phyloP scores from a whole-genome alignment of 1,140 invertebrate genomes.

The Cephus cinctus region DNA sequence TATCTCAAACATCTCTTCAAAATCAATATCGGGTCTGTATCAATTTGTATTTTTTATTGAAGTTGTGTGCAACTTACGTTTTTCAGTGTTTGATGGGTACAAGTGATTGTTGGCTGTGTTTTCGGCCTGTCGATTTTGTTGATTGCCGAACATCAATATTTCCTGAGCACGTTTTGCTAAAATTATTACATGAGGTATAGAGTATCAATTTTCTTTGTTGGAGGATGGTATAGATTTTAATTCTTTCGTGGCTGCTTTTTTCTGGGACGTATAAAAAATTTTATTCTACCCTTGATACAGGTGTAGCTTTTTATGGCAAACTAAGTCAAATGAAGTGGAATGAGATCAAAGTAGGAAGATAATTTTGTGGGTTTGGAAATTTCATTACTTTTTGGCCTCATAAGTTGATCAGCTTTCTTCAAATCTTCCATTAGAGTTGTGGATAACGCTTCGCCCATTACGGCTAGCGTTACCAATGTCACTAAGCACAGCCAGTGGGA shows the following conservation, averaged over 20 bases:
- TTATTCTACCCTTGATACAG: too few species aligned
- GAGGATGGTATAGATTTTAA: too few species aligned
- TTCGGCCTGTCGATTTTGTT: slow-evolving; percentile 44
- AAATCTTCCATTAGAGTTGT: slow-evolving; percentile 28
- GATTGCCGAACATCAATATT: slow-evolving; percentile 52
- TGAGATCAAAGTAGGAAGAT: too few species aligned
- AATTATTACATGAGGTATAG: too few species aligned
- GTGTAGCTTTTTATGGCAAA: too few species aligned
- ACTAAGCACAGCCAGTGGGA: slow-evolving; percentile 27
- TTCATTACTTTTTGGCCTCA: slow-evolving; percentile 43
- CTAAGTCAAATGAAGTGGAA: too few species aligned
- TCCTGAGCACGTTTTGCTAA: slow-evolving; percentile 52
- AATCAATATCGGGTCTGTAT: not conserved
- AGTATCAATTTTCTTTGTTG: too few species aligned
- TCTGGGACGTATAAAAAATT: too few species aligned
- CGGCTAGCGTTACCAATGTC: slow-evolving; percentile 24
- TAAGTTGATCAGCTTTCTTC: slow-evolving; percentile 30
- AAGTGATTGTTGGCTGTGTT: slow-evolving; percentile 21
- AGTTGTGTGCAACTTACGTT: slow-evolving; percentile 32
- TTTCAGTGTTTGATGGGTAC: slow-evolving; percentile 31
- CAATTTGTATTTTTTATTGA: not conserved
- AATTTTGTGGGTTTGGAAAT: too few species aligned
- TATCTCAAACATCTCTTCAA: not conserved
- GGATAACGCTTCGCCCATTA: slow-evolving; percentile 25
- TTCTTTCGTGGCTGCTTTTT: too few species aligned